Base-by-base conservation (phyloP, 2,797 vertebrate genomes). In the Lagocephalus sceleratus region DNA sequence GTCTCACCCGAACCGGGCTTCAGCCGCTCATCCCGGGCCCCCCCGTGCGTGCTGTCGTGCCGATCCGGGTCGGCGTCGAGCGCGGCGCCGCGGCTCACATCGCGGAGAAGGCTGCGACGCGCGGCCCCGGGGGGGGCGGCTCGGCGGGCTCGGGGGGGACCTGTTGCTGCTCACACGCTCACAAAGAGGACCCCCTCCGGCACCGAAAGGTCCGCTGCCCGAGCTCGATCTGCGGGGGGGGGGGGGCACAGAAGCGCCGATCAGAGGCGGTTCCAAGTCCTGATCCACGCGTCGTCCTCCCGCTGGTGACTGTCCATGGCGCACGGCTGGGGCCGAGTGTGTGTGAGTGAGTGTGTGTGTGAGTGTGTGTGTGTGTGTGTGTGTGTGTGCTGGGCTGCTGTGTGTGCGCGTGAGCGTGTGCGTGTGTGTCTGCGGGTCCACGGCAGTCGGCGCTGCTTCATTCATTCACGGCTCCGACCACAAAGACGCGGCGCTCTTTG, bases 381-480 rank as follows among this genome's bases (percentile, higher is more conserved):
- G n/a, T n/a, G n/a, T n/a, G n/a, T n/a, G n/a, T n/a, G n/a, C n/a
- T n/a, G n/a, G n/a, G n/a, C n/a, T n/a, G n/a, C n/a, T n/a, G n/a
- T n/a, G n/a, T n/a, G n/a, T n/a, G n/a, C n/a, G n/a, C n/a, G n/a
- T n/a, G n/a, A n/a, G n/a, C n/a, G n/a, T n/a, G n/a, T n/a, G n/a
- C n/a, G n/a, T n/a, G n/a, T n/a, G 60, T 46, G 54, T 55, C 56
- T n/a, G 39, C 41, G 44, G 56, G 32, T 3, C 11, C 32, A 14
- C 32, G 32, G 26, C 39, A 26, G 63, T 20, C 69, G 62, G 66
- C 60, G 79, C 56, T 21, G 47, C 66, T 78, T 75, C 87, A 88
- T 90, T 90, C 89, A 90, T 90, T 87, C 79, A 82, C 57, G 14
- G 53, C 66, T 45, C 66, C 57, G 50, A 2, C 73, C 73, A 78